Evolutionary conservation across 1,140 invertebrate species (phyloP), one percentile per base, ranked within the genome.

Genomic region (Drosophila novamexicana): DNA sequence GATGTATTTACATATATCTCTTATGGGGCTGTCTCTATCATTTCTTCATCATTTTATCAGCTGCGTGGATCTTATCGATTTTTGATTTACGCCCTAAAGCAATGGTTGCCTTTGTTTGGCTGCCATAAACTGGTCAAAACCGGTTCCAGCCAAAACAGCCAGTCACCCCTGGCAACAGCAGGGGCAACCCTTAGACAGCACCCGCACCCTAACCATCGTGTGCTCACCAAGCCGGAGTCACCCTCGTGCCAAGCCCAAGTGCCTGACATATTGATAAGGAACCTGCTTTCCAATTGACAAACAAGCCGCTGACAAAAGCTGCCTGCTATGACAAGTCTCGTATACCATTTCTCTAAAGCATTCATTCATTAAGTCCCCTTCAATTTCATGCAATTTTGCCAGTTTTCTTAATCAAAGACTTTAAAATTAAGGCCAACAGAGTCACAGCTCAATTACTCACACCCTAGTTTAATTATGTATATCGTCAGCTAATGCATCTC

Each of bases 31-130:
- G 61, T 18, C 34, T 69, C 53, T 54, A 65, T 39, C 42, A 64
- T 61, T 72, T 67, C 32, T 72, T 64, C 79, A 79, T 80, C 77
- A 76, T 34, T 52, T 64, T 57, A 70, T 63, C 68, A 70, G 52
- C 22, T 12, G 59, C 76, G 59, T 50, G 49, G 81, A 84, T 84
- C 81, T 84, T 84, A 84, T 84, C 81, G 81, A 80, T 84, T 82
- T 79, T 47, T 52, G 1, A 62, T 29, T 8, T 29, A 10, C 39
- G 45, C 45, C 67, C 74, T 77, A 37, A 61, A 50, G 79, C 83
- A 88, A 79, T 68, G 75, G 65, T 49, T 58, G 66, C 58, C 79
- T 75, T 84, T 84, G 81, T 85, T 77, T 64, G 39, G 61, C 36
- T 53, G 54, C 47, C 45, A 64, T 73, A 52, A 86, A 86, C 74